These are phyloP conservation scores for Willisornis vidua DNA, from an alignment of 2,113 vertebrate genomes.

Conservation along the genomic window DNA sequence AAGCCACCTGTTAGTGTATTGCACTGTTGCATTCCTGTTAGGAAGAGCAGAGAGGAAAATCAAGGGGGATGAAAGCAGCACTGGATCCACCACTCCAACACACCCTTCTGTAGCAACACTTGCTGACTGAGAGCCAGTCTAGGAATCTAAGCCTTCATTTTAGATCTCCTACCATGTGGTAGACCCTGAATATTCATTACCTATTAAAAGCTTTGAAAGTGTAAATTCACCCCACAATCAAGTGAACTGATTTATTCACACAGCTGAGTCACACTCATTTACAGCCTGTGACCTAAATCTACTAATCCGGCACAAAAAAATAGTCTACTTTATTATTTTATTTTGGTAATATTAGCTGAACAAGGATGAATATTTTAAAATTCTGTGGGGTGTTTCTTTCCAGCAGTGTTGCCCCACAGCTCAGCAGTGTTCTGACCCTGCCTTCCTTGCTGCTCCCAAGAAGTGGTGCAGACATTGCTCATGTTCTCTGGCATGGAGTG, in stretches of 20 bases:
- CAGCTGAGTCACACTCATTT: conserved; percentile 33
- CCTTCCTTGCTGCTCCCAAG: neutral
- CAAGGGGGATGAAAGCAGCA: neutral
- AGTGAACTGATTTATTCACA: conserved; percentile 30
- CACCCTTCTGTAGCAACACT: neutral
- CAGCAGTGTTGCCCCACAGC: neutral
- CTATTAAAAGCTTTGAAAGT: conserved; percentile 50
- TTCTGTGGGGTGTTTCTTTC: neutral
- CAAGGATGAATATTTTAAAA: neutral
- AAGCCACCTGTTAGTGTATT: neutral
- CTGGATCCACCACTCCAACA: neutral
- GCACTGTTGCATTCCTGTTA: neutral
- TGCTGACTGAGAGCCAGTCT: neutral
- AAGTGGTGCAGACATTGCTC: neutral
- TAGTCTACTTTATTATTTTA: neutral
- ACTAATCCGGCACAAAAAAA: neutral
- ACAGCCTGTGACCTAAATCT: conserved; percentile 41
- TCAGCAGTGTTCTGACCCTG: neutral
- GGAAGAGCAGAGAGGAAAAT: neutral
- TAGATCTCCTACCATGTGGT: neutral
- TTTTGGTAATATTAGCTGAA: neutral
- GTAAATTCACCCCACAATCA: conserved; percentile 36
- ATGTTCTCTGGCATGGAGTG: neutral
- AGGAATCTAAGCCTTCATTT: neutral
- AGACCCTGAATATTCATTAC: conserved; percentile 64